Conservation (phyloP, 2,797 vertebrate species). For the Enteromius treurensis region DNA sequence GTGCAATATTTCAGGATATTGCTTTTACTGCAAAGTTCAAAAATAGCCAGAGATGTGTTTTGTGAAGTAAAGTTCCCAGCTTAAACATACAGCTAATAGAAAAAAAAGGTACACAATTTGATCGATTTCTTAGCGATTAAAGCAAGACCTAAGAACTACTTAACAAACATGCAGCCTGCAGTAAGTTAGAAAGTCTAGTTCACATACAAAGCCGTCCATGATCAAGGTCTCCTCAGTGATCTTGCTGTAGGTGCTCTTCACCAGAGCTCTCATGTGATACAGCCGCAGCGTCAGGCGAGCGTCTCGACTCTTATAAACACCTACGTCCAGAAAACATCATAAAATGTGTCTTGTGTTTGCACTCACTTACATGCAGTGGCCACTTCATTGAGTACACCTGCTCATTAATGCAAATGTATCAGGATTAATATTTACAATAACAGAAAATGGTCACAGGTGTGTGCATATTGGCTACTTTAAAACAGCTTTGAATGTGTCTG, state of each 20-base stretch:
- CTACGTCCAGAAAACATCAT: conserved; percentile 68
- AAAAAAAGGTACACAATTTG: neutral
- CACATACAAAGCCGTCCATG: conserved; percentile 97
- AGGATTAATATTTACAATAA: neutral
- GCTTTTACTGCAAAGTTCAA: neutral
- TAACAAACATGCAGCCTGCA: neutral
- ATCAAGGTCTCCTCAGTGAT: conserved; percentile 92
- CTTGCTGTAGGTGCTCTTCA: conserved; percentile 85
- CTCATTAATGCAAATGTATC: neutral
- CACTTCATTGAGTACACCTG: neutral
- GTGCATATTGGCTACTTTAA: neutral
- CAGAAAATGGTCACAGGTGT: neutral
- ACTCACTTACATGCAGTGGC: neutral
- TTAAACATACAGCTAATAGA: neutral
- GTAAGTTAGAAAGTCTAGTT: no score
- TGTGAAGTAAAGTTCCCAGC: neutral
- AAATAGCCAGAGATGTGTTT: neutral
- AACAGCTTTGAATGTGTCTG: neutral
- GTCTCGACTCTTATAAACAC: conserved; percentile 94
- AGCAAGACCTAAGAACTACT: rapidly evolving
- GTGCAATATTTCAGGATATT: neutral
- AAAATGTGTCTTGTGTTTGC: neutral
- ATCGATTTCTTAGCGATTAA: neutral
- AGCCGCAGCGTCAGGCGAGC: conserved; percentile 90
- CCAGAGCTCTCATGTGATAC: conserved; percentile 86